phyloP scores from a whole-genome alignment of 2,113 vertebrate genomes.

The Phrynosoma platyrhinos region DNA sequence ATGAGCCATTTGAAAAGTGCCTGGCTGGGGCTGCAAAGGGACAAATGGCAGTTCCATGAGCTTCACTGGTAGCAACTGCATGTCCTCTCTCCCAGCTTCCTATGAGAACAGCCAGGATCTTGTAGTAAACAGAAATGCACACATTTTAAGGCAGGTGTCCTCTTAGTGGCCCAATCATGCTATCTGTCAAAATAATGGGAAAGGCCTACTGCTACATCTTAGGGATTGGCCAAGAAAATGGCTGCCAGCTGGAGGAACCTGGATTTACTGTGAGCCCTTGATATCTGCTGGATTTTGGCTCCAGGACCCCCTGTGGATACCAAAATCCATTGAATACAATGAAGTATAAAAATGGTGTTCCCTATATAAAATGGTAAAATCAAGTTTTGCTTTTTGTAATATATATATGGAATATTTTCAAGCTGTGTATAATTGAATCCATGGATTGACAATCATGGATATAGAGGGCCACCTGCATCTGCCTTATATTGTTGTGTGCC shows the following conservation, averaged over 20 bases:
- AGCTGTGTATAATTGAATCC: too few relatives aligned
- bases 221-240: neutral
- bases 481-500: too few relatives aligned
- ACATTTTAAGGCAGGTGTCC: neutral
- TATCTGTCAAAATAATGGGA: conserved; percentile 29
- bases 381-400: too few relatives aligned
- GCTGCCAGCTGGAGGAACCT: neutral
- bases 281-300: too few relatives aligned
- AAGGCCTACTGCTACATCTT: neutral
- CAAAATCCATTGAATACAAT: too few relatives aligned
- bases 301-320: too few relatives aligned
- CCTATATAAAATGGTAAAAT: too few relatives aligned
- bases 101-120: conserved; percentile 56
- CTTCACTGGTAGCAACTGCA: conserved; percentile 59
- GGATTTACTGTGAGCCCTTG: neutral
- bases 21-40: conserved; percentile 48
- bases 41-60: conserved; percentile 64
- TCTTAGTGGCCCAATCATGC: conserved; percentile 2
- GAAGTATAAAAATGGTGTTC: too few relatives aligned
- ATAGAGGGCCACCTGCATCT: too few relatives aligned
- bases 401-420: too few relatives aligned
- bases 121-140: conserved; percentile 38
- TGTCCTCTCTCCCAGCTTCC: conserved; percentile 29
- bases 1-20: conserved; percentile 60
- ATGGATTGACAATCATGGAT: too few relatives aligned